These are phyloP conservation scores for Zeus faber DNA, from an alignment of 2,113 vertebrate species.

Conservation along the genomic window DNA sequence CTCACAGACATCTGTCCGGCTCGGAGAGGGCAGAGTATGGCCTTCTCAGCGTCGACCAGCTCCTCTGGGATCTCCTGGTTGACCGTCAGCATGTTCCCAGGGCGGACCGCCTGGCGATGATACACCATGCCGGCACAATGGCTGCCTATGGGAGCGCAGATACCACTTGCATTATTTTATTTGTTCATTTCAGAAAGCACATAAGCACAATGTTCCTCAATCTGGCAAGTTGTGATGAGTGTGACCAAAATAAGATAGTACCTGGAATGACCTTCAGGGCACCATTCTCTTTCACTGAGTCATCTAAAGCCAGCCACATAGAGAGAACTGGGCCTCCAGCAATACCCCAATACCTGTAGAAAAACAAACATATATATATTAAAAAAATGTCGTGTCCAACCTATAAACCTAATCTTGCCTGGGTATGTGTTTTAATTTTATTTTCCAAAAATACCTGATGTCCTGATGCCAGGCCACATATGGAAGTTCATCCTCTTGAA, in stretches of 20 bases:
- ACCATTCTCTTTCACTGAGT: conserved; percentile 74
- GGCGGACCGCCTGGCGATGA: conserved; percentile 55
- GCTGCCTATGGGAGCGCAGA: conserved; percentile 53
- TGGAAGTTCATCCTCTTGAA: conserved; percentile 42
- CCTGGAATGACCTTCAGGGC: conserved; percentile 80
- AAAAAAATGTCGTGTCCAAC: too few relatives aligned
- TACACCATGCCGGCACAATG: conserved; percentile 72
- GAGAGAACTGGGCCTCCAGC: conserved; percentile 76
- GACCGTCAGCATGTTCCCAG: conserved; percentile 76
- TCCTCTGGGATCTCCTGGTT: conserved; percentile 81
- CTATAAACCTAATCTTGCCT: too few relatives aligned
- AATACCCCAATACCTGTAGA: conserved; percentile 77
- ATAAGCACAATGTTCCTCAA: too few relatives aligned
- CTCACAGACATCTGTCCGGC: conserved; percentile 84
- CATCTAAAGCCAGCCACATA: conserved; percentile 79
- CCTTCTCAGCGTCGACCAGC: conserved; percentile 60
- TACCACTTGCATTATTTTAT: background rate
- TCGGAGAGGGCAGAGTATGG: conserved; percentile 69
- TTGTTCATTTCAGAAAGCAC: background rate
- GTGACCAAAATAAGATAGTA: too few relatives aligned
- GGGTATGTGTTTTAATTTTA: background rate
- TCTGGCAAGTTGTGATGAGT: too few relatives aligned
- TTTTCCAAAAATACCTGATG: conserved; percentile 62
- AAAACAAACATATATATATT: conserved; percentile 11
- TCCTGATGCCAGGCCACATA: conserved; percentile 83